A percentile compares a stretch with the other conserved stretches of the same genome.
Evolutionary conservation across 2,797 vertebrate species (phyloP).

Genomic region (Lateolabrax maculatus): DNA sequence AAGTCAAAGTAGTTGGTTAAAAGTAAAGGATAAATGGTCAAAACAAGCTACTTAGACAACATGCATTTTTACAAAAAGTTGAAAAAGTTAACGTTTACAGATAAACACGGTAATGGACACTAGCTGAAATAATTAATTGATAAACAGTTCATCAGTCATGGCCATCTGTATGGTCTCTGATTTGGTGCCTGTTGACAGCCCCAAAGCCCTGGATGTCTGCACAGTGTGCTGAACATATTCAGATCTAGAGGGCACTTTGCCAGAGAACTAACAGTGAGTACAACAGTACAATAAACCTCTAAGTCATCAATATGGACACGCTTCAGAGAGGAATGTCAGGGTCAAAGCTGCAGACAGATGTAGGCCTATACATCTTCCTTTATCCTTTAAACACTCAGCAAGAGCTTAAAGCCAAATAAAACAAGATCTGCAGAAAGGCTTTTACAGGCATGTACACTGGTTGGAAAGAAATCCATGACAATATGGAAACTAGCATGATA

Average conservation of each 20-base stretch:
- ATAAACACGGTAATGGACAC: too few relatives aligned
- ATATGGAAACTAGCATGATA: neutral
- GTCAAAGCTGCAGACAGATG: neutral
- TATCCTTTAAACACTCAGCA: neutral
- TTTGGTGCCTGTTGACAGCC: neutral
- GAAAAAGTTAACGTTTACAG: too few relatives aligned
- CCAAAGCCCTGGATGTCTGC: neutral
- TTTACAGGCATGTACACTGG: neutral
- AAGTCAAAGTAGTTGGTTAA: too few relatives aligned
- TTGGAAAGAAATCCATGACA: neutral
- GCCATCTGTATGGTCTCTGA: neutral
- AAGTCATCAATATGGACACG: neutral
- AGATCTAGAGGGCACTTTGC: neutral
- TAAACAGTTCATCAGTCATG: too few relatives aligned
- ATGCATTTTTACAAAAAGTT: too few relatives aligned
- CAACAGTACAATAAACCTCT: neutral
- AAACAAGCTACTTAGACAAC: too few relatives aligned
- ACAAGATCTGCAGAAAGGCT: neutral
- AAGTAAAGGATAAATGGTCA: too few relatives aligned
- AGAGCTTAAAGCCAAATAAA: conserved; percentile 10
- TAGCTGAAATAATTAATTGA: too few relatives aligned
- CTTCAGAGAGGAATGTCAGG: neutral
- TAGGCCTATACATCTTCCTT: neutral
- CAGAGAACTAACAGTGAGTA: neutral
- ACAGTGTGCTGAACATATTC: neutral